A percentile compares a stretch with the other conserved stretches of the same genome.
Conservation (phyloP, 2,113 vertebrate species). For the Urocolius indicus region DNA sequence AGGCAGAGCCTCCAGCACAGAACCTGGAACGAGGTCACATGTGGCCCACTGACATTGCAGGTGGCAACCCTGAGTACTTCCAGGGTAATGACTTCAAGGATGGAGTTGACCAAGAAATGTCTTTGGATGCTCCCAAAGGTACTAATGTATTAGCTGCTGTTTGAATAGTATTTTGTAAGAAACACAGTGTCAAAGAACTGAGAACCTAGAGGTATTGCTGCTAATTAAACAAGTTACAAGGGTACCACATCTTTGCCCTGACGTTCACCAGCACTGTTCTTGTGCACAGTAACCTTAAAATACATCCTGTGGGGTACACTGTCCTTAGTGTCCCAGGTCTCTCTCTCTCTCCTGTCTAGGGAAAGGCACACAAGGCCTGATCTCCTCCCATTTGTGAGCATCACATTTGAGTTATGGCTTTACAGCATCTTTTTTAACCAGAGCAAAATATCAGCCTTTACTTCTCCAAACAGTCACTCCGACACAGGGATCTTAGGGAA, state of each 20-base stretch:
- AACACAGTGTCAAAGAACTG: fast-evolving
- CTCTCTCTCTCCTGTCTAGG: neutral
- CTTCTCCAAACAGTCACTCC: neutral
- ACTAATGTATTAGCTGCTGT: neutral
- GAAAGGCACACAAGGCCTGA: neutral
- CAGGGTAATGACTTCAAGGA: neutral
- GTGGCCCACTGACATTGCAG: neutral
- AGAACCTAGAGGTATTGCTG: neutral
- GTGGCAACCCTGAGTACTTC: neutral
- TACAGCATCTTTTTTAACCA: neutral
- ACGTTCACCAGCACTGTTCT: neutral
- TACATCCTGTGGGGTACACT: fast-evolving
- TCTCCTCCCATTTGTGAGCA: neutral
- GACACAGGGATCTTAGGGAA: neutral
- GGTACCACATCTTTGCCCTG: neutral
- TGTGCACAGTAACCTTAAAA: neutral
- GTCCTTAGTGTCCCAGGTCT: neutral
- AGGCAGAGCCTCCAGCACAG: neutral
- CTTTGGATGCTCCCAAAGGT: neutral
- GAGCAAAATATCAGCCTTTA: neutral
- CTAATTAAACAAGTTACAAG: neutral
- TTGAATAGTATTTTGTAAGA: neutral
- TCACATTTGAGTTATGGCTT: neutral
- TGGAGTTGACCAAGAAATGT: neutral
- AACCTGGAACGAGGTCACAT: neutral